Evolutionary conservation across 2,888 invertebrate genomes (phyloP), one percentile per base, ranked within the genome.

Genomic region (Gisinianus flammeolus): DNA sequence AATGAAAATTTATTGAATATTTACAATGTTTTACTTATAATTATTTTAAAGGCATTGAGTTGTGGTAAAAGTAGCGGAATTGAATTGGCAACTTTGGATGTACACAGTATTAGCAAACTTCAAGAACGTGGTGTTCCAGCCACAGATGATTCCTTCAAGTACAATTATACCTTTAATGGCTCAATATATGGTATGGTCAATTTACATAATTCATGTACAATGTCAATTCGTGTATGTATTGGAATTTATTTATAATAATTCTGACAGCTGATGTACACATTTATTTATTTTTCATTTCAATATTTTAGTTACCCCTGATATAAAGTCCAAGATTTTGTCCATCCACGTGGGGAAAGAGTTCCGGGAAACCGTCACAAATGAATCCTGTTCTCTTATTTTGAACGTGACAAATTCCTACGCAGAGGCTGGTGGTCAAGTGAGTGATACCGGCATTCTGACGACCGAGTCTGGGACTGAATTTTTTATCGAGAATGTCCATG

Each of bases 371-470:
- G 88, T 87, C 44, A 91, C 94, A 33, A 96, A 96, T 0, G 92
- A 95, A 85, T 94, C 96, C 87, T 96, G 96, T 87, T 98, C 96
- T 24, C 88, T 99, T 76, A 89, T 99, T 82, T 89, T 99, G 79
- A 95, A 99, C 87, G 91, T 90, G 85, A 99, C 98, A 0, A 93
- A 91, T 87, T 99, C 99, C 88, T 99, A 99, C 88, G 98, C 99
- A 0, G 99, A 99, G 88, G 96, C 98, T 88, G 99, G 99, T 81
- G 99, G 99, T 19, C 99, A 99, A 89, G 97, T 96, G 85, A 97
- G 91, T 87, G 99, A 99, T 87, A 94, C 95, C 86, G 99, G 99
- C 28, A 96, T 93, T 85, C 90, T 97, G 87, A 92, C 92, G 0
- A 96, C 95, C 89, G 87, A 89, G 6, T 91, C 90, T 78, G 95